Evolutionary conservation across 2,888 invertebrate genomes (phyloP).

Genomic region (Lepidochrysops patricia): DNA sequence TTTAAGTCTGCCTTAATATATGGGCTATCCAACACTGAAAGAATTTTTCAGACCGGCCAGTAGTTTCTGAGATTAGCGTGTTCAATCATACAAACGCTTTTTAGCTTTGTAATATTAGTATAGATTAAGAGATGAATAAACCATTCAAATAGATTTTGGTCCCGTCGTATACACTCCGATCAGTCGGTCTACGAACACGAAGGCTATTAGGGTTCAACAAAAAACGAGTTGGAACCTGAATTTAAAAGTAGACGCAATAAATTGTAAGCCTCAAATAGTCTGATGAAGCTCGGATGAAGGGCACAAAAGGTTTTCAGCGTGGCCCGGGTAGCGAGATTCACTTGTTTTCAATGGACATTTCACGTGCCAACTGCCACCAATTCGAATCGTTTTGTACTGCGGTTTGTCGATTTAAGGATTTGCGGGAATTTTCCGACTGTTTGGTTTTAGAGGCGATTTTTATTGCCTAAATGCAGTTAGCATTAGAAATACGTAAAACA

Average conservation of each 20-base stretch:
- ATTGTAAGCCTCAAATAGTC: neutral
- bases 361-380: neutral
- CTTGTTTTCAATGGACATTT: slow-evolving; percentile 6
- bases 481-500: too few species aligned
- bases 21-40: too few species aligned
- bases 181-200: too few species aligned
- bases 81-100: too few species aligned
- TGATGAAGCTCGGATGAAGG: neutral
- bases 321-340: neutral
- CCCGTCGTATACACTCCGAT: too few species aligned
- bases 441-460: neutral
- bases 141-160: too few species aligned
- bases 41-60: too few species aligned
- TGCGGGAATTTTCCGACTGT: neutral
- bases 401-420: neutral
- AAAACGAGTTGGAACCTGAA: neutral
- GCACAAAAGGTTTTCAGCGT: neutral
- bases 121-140: too few species aligned
- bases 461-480: neutral
- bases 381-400: neutral
- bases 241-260: neutral
- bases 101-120: too few species aligned
- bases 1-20: too few species aligned
- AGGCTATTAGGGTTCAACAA: neutral
- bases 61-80: too few species aligned